Evolutionary conservation across 23 tunicate species (phyloP).

Genomic region (Ciona savignyi): DNA sequence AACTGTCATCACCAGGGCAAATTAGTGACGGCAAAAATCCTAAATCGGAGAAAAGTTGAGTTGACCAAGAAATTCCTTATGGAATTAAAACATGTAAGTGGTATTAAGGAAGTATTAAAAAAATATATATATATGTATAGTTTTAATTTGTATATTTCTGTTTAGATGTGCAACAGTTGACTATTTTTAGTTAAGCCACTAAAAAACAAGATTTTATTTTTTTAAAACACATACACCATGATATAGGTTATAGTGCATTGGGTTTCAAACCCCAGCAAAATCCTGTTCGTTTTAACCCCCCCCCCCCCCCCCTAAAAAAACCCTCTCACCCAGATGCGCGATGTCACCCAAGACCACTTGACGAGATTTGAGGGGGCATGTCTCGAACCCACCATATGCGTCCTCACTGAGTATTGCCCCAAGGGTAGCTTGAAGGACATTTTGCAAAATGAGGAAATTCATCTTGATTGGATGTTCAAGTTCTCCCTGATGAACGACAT

Average conservation of each 20-base stretch:
- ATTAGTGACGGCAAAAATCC: not conserved
- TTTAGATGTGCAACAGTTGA: too few species aligned
- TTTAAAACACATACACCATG: too few species aligned
- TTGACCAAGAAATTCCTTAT: not conserved
- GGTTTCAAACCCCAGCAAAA: too few species aligned
- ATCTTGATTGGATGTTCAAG: constrained; percentile 48
- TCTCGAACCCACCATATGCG: constrained; percentile 41
- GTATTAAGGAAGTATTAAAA: too few species aligned
- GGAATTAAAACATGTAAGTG: not conserved
- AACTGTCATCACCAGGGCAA: too few species aligned
- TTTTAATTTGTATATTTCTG: too few species aligned
- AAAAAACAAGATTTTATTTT: too few species aligned
- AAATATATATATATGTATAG: too few species aligned
- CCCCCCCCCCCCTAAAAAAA: not conserved
- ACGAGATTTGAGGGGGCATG: constrained; percentile 73
- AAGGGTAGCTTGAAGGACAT: constrained; percentile 59
- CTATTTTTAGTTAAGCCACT: too few species aligned
- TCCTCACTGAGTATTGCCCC: constrained; percentile 56
- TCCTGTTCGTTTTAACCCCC: too few species aligned
- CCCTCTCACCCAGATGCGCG: constrained; percentile 29
- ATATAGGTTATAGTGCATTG: too few species aligned
- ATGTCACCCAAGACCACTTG: constrained; percentile 52
- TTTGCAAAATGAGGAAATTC: constrained; percentile 42
- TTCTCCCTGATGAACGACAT: constrained; percentile 62
- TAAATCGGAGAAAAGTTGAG: not conserved